These are phyloP conservation scores for Drosophila flavopinicola DNA, from an alignment of 2,888 invertebrate species.

Conservation along the genomic window DNA sequence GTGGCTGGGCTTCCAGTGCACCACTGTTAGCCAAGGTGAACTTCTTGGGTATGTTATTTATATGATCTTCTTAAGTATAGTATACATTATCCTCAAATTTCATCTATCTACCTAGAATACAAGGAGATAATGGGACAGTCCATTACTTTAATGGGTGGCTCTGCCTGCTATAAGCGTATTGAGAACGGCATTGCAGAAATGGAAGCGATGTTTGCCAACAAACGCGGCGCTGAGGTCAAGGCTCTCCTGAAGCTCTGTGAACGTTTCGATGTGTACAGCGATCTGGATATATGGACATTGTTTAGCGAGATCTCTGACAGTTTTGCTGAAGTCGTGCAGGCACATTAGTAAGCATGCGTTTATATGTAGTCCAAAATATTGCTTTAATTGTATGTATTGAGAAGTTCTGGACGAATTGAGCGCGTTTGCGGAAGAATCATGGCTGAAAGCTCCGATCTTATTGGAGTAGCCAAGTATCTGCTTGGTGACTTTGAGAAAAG, in stretches of 20 bases:
- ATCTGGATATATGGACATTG: slow-evolving; percentile 81
- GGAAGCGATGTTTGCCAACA: slow-evolving; percentile 74
- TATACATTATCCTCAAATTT: too few species aligned
- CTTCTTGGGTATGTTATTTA: slow-evolving; percentile 85
- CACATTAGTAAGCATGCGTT: slow-evolving; percentile 71
- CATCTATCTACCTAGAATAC: slow-evolving; percentile 82
- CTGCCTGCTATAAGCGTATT: slow-evolving; percentile 80
- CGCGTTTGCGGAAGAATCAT: slow-evolving; percentile 70
- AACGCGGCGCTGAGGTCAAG: slow-evolving; percentile 74
- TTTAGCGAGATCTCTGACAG: slow-evolving; percentile 81
- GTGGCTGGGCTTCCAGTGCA: slow-evolving; percentile 88
- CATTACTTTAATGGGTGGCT: slow-evolving; percentile 78
- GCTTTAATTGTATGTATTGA: background rate
- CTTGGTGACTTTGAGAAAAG: slow-evolving; percentile 42
- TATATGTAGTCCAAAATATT: too few species aligned
- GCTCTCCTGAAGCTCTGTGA: slow-evolving; percentile 79
- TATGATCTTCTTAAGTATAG: too few species aligned
- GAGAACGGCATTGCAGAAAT: slow-evolving; percentile 78
- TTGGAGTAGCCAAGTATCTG: slow-evolving; percentile 69
- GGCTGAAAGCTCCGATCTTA: slow-evolving; percentile 70
- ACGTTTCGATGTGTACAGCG: slow-evolving; percentile 76
- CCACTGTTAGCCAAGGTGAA: slow-evolving; percentile 88
- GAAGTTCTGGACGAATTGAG: slow-evolving; percentile 76
- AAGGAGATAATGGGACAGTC: slow-evolving; percentile 82
- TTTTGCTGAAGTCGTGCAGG: slow-evolving; percentile 82